These are phyloP conservation scores for Rhinatrema bivittatum DNA, from an alignment of 2,797 vertebrate species.

Conservation along the genomic window DNA sequence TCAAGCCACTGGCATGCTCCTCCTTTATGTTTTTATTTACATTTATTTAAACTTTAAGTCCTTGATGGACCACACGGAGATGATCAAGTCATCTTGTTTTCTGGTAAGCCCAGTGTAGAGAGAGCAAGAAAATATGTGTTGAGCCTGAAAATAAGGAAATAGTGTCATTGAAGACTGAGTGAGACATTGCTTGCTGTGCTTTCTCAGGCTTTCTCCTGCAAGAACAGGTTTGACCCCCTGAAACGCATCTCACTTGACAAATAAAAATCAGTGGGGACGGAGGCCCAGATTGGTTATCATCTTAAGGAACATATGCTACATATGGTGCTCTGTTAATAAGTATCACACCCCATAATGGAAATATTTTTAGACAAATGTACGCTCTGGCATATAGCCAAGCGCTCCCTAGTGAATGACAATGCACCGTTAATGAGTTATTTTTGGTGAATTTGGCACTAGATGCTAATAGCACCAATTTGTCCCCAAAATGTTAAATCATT, in stretches of 20 bases:
- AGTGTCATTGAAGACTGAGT: slow-evolving; percentile 25
- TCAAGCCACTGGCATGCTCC: too few relatives aligned
- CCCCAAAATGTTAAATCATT: slow-evolving; percentile 56
- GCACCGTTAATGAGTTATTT: slow-evolving; percentile 56
- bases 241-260: slow-evolving; percentile 37
- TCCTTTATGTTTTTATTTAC: too few relatives aligned
- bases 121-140: too few relatives aligned
- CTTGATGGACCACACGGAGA: too few relatives aligned
- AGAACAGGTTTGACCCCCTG: slow-evolving; percentile 53
- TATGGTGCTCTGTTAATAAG: slow-evolving; percentile 50
- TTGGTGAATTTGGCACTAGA: slow-evolving; percentile 50
- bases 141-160: too few relatives aligned
- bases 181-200: slow-evolving; percentile 34
- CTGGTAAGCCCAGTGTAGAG: too few relatives aligned
- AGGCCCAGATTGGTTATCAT: too few relatives aligned
- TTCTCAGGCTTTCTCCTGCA: slow-evolving; percentile 39
- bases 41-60: too few relatives aligned
- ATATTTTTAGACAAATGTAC: slow-evolving; percentile 54
- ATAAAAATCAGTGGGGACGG: too few relatives aligned
- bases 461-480: slow-evolving; percentile 53
- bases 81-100: too few relatives aligned
- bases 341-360: slow-evolving; percentile 54
- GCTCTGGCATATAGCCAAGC: slow-evolving; percentile 53
- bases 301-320: slow-evolving; percentile 23
- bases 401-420: slow-evolving; percentile 50